Evolutionary conservation across 92 coral and sea anemone genomes (phyloP), one percentile per base, ranked within the genome.

Genomic region (Muricea muricata): DNA sequence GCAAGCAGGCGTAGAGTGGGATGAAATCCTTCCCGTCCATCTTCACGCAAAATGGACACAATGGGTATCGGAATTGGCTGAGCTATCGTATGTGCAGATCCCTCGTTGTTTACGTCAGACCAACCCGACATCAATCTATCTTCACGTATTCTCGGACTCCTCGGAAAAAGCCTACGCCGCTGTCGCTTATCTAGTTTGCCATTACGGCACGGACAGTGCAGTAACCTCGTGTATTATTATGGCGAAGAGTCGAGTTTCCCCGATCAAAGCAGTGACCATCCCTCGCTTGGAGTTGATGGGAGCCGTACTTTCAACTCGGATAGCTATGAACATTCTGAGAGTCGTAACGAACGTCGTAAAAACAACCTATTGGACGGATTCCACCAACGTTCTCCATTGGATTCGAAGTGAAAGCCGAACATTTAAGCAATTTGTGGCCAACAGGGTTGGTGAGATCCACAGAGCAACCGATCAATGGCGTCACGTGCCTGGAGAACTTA

Each of bases 101-200:
- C 86, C 78, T 24, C 79, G 48, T 10, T 46, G 68, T 69, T 79
- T 82, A 3, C 73, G 71, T n/a, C 50, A 13, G 7, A 47, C 87
- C 1, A 1, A 30, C 31, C 91, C 91, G 54, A 85, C 56, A 20
- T 45, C 26, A 68, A 46, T 65, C 32, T 68, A 82, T 20, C 57
- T 87, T 11, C 91, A 83, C 58, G 30, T 86, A 17, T 85, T 86
- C 41, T 65, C 77, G 6, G 85, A 80, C 17, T 75, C 76, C 0
- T 80, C 73, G 9, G 40, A 83, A 37, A 73, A 37, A 0, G 87
- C 87, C 13, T 83, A 83, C 26, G 87, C 87, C 6, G 37, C 73
- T 2, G 81, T 50, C 3, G 87, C 71, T 7, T 69, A 71, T 28
- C 24, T 83, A 28, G 87, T 83, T 17, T 83, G 87, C 47, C 55